These are phyloP conservation scores for Hydractinia symbiolongicarpus DNA, from an alignment of 30 jellyfish, hydroid and myxozoan species.

Conservation along the genomic window DNA sequence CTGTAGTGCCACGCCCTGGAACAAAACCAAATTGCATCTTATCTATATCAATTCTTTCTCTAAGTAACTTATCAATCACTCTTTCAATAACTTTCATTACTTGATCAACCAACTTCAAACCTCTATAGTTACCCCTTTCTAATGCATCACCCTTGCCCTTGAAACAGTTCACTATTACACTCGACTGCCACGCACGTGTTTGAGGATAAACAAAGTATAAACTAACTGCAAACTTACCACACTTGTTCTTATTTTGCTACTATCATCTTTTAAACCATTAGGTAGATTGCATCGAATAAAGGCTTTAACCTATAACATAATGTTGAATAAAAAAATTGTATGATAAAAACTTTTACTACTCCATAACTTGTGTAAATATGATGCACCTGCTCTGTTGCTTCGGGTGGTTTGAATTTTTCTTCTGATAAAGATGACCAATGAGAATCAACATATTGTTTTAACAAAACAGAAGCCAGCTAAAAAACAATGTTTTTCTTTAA, in stretches of 20 bases:
- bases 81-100: too few relatives aligned
- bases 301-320: constrained; percentile 57
- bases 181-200: too few relatives aligned
- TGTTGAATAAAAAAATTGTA: not conserved
- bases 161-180: too few relatives aligned
- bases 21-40: too few relatives aligned
- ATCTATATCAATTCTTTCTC: too few relatives aligned
- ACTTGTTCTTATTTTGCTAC: constrained; percentile 75
- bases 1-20: too few relatives aligned
- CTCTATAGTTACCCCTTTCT: too few relatives aligned
- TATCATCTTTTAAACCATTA: constrained; percentile 64
- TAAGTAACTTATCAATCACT: too few relatives aligned
- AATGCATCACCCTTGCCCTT: too few relatives aligned
- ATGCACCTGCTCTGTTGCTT: constrained; percentile 47
- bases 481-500: not conserved
- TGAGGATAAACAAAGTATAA: too few relatives aligned
- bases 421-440: constrained; percentile 85
- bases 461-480: constrained; percentile 86
- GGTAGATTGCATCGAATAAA: constrained; percentile 61
- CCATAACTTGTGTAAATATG: not conserved
- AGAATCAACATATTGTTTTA: constrained; percentile 65
- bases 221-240: constrained; percentile 47
- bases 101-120: too few relatives aligned
- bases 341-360: not conserved
- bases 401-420: constrained; percentile 85